Evolutionary conservation across 2,888 invertebrate species (phyloP).

Genomic region (Bombyx huttoni): DNA sequence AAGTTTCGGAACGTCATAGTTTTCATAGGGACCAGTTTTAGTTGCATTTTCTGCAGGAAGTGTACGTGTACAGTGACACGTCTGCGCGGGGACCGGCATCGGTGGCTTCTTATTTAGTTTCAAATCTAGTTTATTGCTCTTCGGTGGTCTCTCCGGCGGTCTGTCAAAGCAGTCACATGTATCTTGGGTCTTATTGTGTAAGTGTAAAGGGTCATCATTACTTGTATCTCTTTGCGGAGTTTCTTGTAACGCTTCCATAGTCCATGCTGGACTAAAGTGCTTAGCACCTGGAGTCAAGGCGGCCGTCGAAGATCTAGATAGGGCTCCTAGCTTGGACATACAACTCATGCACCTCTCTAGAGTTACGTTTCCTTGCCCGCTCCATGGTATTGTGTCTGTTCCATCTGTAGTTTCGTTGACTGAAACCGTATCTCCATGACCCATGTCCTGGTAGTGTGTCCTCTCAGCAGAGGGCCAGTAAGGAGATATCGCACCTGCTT

Average conservation of each 20-base stretch:
- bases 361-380: conserved; percentile 49
- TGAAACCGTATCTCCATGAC: conserved; percentile 41
- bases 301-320: conserved; percentile 77
- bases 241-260: conserved; percentile 59
- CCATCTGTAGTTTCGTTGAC: conserved; percentile 34
- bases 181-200: conserved; percentile 27
- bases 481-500: conserved; percentile 71
- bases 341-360: conserved; percentile 81
- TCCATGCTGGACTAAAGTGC: conserved; percentile 72
- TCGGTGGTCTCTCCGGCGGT: conserved; percentile 76
- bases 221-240: conserved; percentile 10
- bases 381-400: conserved; percentile 31
- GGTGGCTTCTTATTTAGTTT: conserved; percentile 39
- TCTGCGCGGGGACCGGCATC: conserved; percentile 25
- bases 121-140: conserved; percentile 42
- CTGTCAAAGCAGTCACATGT: conserved; percentile 27
- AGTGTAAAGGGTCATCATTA: conserved; percentile 11
- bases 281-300: conserved; percentile 63
- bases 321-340: conserved; percentile 82
- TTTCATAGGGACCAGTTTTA: conserved; percentile 76
- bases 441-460: conserved; percentile 64
- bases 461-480: conserved; percentile 75
- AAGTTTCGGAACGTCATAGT: conserved; percentile 83
- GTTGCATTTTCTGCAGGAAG: conserved; percentile 22
- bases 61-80: conserved; percentile 27